phyloP scores from a whole-genome alignment of 2,888 invertebrate species.

The Nomada flava region DNA sequence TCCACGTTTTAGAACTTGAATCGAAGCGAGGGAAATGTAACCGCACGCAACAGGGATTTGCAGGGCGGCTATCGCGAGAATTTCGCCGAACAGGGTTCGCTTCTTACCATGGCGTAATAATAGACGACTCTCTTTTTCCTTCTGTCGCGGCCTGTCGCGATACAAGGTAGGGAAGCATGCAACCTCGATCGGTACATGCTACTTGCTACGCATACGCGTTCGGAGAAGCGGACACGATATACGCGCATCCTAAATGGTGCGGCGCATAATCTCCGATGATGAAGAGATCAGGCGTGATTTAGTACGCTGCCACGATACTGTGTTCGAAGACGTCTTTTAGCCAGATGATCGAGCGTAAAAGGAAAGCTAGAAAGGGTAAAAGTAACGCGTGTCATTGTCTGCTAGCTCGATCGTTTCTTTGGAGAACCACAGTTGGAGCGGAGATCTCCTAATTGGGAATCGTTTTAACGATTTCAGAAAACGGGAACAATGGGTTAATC shows the following conservation, averaged over 20 bases:
- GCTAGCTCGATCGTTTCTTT: not conserved
- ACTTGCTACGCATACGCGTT: not conserved
- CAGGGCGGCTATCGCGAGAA: not conserved
- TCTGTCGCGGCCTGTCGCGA: constrained; percentile 7
- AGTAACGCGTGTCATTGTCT: not conserved
- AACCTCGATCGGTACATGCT: constrained; percentile 9
- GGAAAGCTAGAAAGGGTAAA: not conserved
- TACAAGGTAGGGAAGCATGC: constrained; percentile 6
- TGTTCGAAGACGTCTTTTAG: not conserved
- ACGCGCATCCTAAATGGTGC: constrained; percentile 49
- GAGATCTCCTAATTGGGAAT: not conserved
- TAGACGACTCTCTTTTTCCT: not conserved
- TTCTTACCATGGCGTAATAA: constrained; percentile 10
- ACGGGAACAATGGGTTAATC: not conserved
- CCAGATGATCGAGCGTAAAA: not conserved
- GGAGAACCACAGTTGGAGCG: not conserved
- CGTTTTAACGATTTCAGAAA: not conserved
- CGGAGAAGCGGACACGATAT: constrained; percentile 35
- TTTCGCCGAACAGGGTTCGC: not conserved
- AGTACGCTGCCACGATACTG: constrained; percentile 19
- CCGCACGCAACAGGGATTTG: not conserved
- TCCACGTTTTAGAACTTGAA: not conserved
- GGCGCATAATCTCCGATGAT: constrained; percentile 50
- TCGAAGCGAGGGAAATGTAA: not conserved
- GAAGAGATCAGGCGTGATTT: constrained; percentile 51